Evolutionary conservation across 2,888 invertebrate genomes (phyloP).

Genomic region (Watsonalla cultraria): DNA sequence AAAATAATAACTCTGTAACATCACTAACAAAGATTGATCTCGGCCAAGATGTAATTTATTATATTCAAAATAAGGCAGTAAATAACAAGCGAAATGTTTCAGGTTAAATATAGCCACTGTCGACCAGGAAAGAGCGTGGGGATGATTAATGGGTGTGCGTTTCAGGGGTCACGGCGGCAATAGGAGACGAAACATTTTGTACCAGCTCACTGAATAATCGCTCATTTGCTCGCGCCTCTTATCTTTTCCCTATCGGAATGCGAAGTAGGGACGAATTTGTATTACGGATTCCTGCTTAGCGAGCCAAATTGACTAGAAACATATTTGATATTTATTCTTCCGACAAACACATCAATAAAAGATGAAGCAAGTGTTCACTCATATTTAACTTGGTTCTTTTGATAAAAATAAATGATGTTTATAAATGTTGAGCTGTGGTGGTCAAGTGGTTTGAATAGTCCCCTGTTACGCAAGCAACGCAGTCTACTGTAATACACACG

Average conservation of each 20-base stretch:
- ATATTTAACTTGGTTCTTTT: too few species aligned
- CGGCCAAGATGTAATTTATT: conserved; percentile 29
- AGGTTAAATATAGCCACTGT: conserved; percentile 41
- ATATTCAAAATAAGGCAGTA: conserved; percentile 27
- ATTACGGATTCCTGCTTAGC: conserved; percentile 23
- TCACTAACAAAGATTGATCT: conserved; percentile 33
- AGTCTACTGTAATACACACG: too few species aligned
- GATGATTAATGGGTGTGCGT: conserved; percentile 61
- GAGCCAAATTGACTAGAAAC: conserved; percentile 21
- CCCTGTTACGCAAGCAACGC: too few species aligned
- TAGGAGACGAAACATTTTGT: conserved; percentile 43
- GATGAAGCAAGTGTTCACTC: too few species aligned
- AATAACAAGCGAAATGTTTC: conserved; percentile 38
- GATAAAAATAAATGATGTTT: too few species aligned
- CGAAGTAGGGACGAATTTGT: conserved; percentile 32
- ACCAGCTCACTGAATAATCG: conserved; percentile 48
- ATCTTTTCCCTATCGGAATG: conserved; percentile 41
- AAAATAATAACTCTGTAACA: conserved; percentile 37
- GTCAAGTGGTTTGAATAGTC: too few species aligned
- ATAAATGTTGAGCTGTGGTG: too few species aligned
- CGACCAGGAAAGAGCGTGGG: conserved; percentile 22
- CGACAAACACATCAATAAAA: background rate
- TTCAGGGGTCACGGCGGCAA: conserved; percentile 35
- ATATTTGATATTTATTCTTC: conserved; percentile 15
- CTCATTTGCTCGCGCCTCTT: conserved; percentile 46